These are phyloP conservation scores for Maccullochella peelii DNA, from an alignment of 2,113 vertebrate genomes.

Conservation along the genomic window DNA sequence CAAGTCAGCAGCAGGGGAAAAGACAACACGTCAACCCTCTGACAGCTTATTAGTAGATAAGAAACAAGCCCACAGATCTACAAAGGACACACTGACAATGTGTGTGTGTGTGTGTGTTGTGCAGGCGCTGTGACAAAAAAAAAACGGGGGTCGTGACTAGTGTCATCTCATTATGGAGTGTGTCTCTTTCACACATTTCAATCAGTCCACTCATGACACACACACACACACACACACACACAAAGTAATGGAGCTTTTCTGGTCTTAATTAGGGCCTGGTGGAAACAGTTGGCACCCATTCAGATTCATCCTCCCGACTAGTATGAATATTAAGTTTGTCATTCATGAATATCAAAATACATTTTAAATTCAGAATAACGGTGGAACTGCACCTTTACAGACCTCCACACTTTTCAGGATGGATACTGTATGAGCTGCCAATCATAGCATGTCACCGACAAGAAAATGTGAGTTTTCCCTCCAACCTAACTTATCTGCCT, in stretches of 20 bases:
- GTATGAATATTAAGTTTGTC: constrained; percentile 42
- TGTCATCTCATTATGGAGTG: constrained; percentile 44
- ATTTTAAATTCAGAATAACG: constrained; percentile 7
- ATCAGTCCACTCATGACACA: constrained; percentile 31
- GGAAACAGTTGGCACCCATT: constrained; percentile 39
- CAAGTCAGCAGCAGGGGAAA: not conserved
- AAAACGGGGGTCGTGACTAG: constrained; percentile 36
- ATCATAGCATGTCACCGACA: not conserved
- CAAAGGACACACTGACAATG: constrained; percentile 38
- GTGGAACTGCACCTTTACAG: not conserved
- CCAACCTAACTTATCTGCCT: not conserved
- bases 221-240: constrained; percentile 33
- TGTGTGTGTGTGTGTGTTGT: not conserved
- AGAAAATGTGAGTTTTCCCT: not conserved
- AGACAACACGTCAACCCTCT: constrained; percentile 12
- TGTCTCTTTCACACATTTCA: constrained; percentile 48
- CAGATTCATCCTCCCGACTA: not conserved
- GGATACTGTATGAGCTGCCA: not conserved
- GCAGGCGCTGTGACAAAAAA: not conserved
- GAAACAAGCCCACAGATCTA: constrained; percentile 30
- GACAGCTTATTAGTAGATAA: constrained; percentile 55
- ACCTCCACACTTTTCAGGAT: not conserved
- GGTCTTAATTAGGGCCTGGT: constrained; percentile 41
- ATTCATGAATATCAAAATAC: constrained; percentile 35
- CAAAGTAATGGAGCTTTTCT: not conserved